Conservation (phyloP, 2,888 invertebrate genomes). For the Mythimna pallens region DNA sequence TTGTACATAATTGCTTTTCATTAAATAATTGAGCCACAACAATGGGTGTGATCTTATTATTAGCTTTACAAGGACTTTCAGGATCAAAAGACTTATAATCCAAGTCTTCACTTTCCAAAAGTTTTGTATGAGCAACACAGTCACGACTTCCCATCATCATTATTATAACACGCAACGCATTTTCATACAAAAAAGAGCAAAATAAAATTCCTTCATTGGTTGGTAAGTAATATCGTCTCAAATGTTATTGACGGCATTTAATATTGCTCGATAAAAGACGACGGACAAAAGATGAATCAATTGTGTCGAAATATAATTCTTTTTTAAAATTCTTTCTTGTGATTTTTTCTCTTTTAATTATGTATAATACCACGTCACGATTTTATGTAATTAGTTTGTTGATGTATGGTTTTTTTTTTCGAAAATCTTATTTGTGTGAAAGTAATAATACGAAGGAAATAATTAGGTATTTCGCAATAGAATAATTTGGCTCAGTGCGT, state of each 20-base stretch:
- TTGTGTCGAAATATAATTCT: constrained; percentile 65
- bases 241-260: constrained; percentile 51
- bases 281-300: constrained; percentile 78
- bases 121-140: constrained; percentile 62
- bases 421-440: constrained; percentile 30
- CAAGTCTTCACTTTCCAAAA: constrained; percentile 75
- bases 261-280: constrained; percentile 67
- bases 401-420: constrained; percentile 12
- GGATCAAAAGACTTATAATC: constrained; percentile 68
- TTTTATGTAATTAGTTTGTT: constrained; percentile 54
- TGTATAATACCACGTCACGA: constrained; percentile 65
- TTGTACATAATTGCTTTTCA: constrained; percentile 46
- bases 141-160: constrained; percentile 72
- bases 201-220: constrained; percentile 53
- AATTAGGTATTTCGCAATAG: constrained; percentile 49
- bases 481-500: constrained; percentile 40
- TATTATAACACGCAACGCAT: constrained; percentile 61
- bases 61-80: constrained; percentile 44
- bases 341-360: constrained; percentile 53
- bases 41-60: constrained; percentile 53
- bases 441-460: constrained; percentile 31
- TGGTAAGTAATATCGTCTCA: constrained; percentile 42
- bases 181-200: constrained; percentile 67
- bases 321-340: constrained; percentile 23
- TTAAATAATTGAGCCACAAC: constrained; percentile 39